phyloP scores from a whole-genome alignment of 2,113 vertebrate genomes.

The Furnarius figulus region DNA sequence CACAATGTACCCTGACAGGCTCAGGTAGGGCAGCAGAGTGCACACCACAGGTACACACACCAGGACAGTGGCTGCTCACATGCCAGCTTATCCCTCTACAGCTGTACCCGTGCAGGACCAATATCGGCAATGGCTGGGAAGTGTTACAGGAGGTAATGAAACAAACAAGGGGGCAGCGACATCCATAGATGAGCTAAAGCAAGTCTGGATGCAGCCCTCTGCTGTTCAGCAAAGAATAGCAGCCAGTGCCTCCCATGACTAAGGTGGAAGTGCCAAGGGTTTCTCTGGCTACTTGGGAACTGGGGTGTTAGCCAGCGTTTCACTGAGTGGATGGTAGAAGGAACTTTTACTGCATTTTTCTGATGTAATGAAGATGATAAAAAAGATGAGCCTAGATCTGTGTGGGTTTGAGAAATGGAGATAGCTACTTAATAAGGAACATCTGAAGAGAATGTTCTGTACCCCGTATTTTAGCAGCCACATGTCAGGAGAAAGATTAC shows the following conservation, averaged over 20 bases:
- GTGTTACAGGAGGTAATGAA: not conserved
- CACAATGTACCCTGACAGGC: fast-evolving
- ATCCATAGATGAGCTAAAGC: not conserved
- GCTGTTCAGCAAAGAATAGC: not conserved
- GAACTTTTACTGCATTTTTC: not conserved
- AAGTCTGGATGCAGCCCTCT: not conserved
- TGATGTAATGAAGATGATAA: not conserved
- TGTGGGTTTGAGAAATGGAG: slow-evolving; percentile 19
- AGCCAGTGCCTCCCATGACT: not conserved
- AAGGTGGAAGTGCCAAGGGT: not conserved
- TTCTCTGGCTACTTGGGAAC: not conserved
- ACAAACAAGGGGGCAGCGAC: not conserved
- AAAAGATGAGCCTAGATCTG: not conserved
- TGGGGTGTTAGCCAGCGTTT: not conserved
- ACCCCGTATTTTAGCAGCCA: not conserved
- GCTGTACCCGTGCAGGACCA: not conserved
- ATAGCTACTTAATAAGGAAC: not conserved
- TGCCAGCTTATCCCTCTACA: not conserved
- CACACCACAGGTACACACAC: fast-evolving
- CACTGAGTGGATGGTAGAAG: not conserved
- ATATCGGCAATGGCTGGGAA: not conserved
- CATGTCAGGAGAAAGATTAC: not conserved
- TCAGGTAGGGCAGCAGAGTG: not conserved
- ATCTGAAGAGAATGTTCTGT: slow-evolving; percentile 10
- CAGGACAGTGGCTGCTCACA: not conserved